phyloP scores from a whole-genome alignment of 2,888 invertebrate genomes.

The Parnassius smintheus region DNA sequence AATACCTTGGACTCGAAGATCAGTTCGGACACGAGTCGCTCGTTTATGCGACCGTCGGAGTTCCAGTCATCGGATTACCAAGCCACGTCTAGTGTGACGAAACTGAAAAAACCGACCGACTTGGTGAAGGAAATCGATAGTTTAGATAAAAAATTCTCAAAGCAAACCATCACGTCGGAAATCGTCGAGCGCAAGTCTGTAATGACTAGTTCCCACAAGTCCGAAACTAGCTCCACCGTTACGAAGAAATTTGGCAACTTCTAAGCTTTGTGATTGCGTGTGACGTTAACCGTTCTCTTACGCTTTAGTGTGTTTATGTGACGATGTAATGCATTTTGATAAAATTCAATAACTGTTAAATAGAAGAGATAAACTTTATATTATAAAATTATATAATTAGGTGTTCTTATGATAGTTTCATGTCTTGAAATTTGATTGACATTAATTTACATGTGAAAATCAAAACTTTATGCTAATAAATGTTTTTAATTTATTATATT shows the following conservation, averaged over 20 bases:
- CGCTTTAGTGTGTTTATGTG: conserved; percentile 30
- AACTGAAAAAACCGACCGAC: conserved; percentile 63
- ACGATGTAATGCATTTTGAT: conserved; percentile 25
- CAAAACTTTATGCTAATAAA: too few relatives aligned
- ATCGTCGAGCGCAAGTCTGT: conserved; percentile 85
- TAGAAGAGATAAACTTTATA: conserved; percentile 30
- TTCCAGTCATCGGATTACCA: conserved; percentile 68
- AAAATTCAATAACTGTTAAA: conserved; percentile 33
- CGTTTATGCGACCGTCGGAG: conserved; percentile 77
- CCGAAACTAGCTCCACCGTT: conserved; percentile 79
- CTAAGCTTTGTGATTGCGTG: conserved; percentile 46
- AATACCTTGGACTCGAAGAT: conserved; percentile 71
- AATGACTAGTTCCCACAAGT: conserved; percentile 83
- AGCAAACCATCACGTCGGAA: conserved; percentile 85
- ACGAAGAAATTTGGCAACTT: conserved; percentile 80
- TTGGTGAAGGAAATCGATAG: conserved; percentile 76
- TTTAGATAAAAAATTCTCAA: conserved; percentile 84
- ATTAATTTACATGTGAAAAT: neutral
- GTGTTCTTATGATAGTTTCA: conserved; percentile 31
- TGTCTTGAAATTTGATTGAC: conserved; percentile 1
- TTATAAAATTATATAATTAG: conserved; percentile 33
- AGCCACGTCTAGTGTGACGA: conserved; percentile 49
- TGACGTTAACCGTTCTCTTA: conserved; percentile 33
- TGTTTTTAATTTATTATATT: too few relatives aligned
- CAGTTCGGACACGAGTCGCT: conserved; percentile 72